phyloP scores from a whole-genome alignment of 2,888 invertebrate species.

The Drosophila kambysellisi region DNA sequence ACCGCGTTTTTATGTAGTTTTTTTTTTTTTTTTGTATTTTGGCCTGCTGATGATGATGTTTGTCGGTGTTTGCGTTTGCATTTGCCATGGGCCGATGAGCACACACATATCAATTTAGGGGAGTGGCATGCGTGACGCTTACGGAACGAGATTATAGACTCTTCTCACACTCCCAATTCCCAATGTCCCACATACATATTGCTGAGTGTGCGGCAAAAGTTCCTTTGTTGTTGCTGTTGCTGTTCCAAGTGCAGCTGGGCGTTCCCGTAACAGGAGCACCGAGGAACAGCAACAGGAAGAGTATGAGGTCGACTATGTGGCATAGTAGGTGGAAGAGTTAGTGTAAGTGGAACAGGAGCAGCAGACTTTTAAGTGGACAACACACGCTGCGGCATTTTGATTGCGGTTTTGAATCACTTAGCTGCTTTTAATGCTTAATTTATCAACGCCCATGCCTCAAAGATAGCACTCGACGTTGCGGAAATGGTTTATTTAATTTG shows the following conservation, averaged over 20 bases:
- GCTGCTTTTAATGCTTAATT: conserved; percentile 38
- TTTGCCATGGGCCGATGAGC: conserved; percentile 64
- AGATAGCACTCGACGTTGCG: conserved; percentile 5
- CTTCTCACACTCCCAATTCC: conserved; percentile 50
- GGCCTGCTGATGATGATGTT: conserved; percentile 61
- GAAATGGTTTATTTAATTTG: not conserved
- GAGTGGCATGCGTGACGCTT: conserved; percentile 78
- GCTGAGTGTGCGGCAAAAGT: conserved; percentile 45
- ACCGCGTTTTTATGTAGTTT: conserved; percentile 46
- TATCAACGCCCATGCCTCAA: conserved; percentile 33
- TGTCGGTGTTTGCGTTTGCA: conserved; percentile 70
- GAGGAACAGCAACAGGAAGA: conserved; percentile 37
- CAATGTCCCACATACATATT: conserved; percentile 20
- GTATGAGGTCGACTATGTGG: not conserved
- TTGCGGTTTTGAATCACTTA: conserved; percentile 55
- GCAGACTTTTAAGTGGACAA: conserved; percentile 22
- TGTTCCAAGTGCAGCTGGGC: conserved; percentile 64
- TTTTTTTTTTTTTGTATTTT: conserved; percentile 15
- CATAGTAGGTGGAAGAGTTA: not conserved
- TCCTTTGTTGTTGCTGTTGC: conserved; percentile 34
- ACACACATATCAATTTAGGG: conserved; percentile 72
- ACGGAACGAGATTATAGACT: conserved; percentile 76
- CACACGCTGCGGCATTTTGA: conserved; percentile 34
- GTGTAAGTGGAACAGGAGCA: conserved; percentile 19
- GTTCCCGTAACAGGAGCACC: conserved; percentile 62